A percentile compares a stretch with the other conserved stretches of the same genome.
Conservation (phyloP, 2,797 vertebrate genomes). For the Synaphobranchus kaupii region DNA sequence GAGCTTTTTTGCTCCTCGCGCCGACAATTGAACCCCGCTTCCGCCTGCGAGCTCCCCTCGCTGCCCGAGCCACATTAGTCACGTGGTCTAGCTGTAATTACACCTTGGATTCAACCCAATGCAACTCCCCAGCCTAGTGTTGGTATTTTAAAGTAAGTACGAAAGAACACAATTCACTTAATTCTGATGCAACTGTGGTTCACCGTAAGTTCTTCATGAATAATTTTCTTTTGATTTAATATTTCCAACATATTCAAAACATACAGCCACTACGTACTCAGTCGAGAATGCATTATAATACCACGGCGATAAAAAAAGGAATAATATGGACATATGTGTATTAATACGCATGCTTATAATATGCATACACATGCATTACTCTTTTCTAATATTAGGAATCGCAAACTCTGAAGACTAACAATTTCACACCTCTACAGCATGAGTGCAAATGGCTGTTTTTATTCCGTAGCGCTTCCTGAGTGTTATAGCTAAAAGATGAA, state of each 20-base stretch:
- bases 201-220: neutral
- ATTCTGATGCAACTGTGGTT: neutral
- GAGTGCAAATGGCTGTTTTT: neutral
- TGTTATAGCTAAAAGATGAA: neutral
- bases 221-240: neutral
- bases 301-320: neutral
- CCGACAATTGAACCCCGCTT: neutral
- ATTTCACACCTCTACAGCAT: neutral
- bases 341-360: neutral
- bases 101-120: neutral
- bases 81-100: neutral
- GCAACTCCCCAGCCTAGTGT: neutral
- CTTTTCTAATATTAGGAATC: neutral
- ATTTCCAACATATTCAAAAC: neutral
- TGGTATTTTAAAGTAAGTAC: neutral
- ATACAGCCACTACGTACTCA: neutral
- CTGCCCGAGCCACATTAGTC: neutral
- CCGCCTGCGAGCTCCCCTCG: neutral
- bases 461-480: neutral
- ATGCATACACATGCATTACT: neutral
- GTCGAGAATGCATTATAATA: neutral
- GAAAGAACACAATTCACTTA: too few species aligned
- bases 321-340: neutral
- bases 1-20: neutral
- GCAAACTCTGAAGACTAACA: neutral